These are phyloP conservation scores for Pao palembangensis DNA, from an alignment of 2,113 vertebrate genomes.

Conservation along the genomic window DNA sequence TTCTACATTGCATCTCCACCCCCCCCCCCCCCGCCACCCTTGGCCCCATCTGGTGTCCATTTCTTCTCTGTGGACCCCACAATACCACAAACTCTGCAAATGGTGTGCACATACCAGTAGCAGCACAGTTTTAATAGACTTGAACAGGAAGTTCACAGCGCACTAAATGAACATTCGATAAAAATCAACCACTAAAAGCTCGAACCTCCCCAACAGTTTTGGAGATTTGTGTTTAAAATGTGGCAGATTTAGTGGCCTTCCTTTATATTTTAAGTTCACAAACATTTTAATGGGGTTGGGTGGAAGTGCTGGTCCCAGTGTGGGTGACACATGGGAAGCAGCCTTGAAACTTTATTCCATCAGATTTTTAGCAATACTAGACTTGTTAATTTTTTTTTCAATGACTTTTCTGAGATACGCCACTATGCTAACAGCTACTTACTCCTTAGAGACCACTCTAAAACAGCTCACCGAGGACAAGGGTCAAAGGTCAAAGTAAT, in stretches of 20 bases:
- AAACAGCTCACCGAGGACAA: slow-evolving; percentile 71
- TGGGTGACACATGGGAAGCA: slow-evolving; percentile 79
- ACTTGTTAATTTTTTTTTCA: slow-evolving; percentile 38
- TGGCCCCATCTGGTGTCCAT: slow-evolving; percentile 78
- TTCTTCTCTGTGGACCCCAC: slow-evolving; percentile 73
- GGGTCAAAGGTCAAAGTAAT: slow-evolving; percentile 71
- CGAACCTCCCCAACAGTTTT: not conserved
- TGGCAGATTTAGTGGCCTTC: slow-evolving; percentile 90
- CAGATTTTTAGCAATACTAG: slow-evolving; percentile 36
- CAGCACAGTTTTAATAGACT: slow-evolving; percentile 78
- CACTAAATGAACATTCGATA: slow-evolving; percentile 78
- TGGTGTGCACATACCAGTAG: slow-evolving; percentile 54
- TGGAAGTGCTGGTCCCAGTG: slow-evolving; percentile 89
- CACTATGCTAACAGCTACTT: slow-evolving; percentile 30
- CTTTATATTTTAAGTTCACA: slow-evolving; percentile 94
- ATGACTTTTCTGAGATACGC: slow-evolving; percentile 23
- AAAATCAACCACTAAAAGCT: slow-evolving; percentile 80
- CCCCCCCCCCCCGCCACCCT: too few relatives aligned
- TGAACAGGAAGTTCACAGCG: slow-evolving; percentile 78
- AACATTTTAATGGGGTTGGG: slow-evolving; percentile 82
- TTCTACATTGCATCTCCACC: slow-evolving; percentile 63
- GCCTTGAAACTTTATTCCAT: slow-evolving; percentile 49
- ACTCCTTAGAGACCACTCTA: slow-evolving; percentile 72
- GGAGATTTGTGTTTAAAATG: slow-evolving; percentile 81
- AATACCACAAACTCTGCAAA: slow-evolving; percentile 56